Evolutionary conservation across 2,797 vertebrate genomes (phyloP).

Genomic region (Prunella strophiata): DNA sequence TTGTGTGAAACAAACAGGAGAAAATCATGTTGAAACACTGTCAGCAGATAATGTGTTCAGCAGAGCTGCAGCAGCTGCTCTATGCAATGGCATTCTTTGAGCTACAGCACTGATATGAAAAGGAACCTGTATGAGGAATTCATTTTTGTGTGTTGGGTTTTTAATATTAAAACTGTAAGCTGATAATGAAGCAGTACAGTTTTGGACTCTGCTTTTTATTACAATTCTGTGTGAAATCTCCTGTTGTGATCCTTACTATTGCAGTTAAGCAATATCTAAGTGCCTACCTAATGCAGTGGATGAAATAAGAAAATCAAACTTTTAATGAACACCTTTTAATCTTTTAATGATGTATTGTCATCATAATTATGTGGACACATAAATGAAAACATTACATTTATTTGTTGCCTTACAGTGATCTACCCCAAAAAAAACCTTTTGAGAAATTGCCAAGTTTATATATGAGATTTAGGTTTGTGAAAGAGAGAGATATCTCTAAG

Average conservation of each 20-base stretch:
- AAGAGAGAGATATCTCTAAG: background rate
- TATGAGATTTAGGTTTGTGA: background rate
- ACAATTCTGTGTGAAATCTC: background rate
- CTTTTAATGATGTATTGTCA: background rate
- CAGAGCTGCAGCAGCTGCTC: background rate
- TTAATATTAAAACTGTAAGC: background rate
- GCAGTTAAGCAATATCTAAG: background rate
- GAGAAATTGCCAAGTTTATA: background rate
- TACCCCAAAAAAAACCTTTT: background rate
- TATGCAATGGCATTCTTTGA: background rate
- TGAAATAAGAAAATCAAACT: background rate
- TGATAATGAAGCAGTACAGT: background rate
- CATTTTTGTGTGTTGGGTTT: accelerated
- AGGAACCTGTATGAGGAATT: background rate
- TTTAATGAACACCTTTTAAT: background rate
- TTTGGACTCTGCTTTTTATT: background rate
- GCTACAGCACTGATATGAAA: background rate
- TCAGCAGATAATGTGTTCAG: background rate
- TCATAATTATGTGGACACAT: background rate
- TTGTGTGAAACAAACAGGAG: background rate
- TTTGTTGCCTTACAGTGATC: background rate
- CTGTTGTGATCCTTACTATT: background rate
- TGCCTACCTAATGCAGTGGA: background rate
- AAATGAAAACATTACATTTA: background rate
- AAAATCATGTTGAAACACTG: background rate